These are phyloP conservation scores for Aphyosemion australe DNA, from an alignment of 2,113 vertebrate species.

Conservation along the genomic window DNA sequence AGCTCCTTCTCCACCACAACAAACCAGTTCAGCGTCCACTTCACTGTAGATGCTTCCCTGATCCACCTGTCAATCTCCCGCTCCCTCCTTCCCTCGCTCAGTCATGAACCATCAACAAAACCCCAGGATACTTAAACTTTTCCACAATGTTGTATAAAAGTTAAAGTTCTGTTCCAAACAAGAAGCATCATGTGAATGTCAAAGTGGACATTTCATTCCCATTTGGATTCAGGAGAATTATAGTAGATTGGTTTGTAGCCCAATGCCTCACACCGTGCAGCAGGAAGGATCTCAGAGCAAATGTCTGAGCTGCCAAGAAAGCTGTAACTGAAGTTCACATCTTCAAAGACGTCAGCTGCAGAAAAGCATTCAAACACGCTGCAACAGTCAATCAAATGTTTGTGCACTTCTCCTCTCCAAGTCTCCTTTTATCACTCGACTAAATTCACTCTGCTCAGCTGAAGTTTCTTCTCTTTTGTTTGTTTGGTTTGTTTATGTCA, in stretches of 20 bases:
- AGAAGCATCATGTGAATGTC: slow-evolving; percentile 18
- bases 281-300: slow-evolving; percentile 3
- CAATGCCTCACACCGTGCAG: background rate
- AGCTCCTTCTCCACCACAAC: too few relatives aligned
- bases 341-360: slow-evolving; percentile 13
- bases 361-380: background rate
- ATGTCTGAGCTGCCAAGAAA: slow-evolving; percentile 19
- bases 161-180: background rate
- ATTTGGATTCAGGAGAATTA: slow-evolving; percentile 15
- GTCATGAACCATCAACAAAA: too few relatives aligned
- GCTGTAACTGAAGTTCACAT: slow-evolving; percentile 16
- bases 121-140: too few relatives aligned
- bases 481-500: background rate
- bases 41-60: too few relatives aligned
- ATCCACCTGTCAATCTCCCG: too few relatives aligned
- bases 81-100: too few relatives aligned
- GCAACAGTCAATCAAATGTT: slow-evolving; percentile 33
- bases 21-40: too few relatives aligned
- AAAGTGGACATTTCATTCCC: slow-evolving; percentile 22
- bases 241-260: slow-evolving; percentile 7
- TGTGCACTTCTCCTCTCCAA: slow-evolving; percentile 2
- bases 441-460: background rate
- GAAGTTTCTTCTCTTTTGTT: background rate
- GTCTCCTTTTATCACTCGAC: background rate
- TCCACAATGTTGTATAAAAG: too few relatives aligned